A percentile compares a stretch with the other conserved stretches of the same genome.
Conservation (phyloP, 2,113 vertebrate species). For the Symphodus melops region DNA sequence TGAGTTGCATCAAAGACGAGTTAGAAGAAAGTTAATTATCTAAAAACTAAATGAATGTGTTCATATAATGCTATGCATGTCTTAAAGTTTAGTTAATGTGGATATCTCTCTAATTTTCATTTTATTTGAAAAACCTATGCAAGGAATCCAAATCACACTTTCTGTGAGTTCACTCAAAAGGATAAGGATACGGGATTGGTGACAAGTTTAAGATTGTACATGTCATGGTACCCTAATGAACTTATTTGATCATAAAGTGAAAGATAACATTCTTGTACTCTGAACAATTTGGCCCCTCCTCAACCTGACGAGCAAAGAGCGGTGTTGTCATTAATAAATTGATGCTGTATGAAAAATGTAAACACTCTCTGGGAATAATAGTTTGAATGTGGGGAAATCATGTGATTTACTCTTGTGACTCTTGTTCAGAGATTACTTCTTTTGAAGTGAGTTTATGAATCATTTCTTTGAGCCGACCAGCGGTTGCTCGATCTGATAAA, state of each 20-base stretch:
- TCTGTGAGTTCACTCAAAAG: too few relatives aligned
- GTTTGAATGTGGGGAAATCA: conserved; percentile 39
- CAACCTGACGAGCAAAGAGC: conserved; percentile 4
- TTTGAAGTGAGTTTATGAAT: neutral
- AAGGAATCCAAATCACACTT: too few relatives aligned
- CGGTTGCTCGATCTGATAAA: neutral
- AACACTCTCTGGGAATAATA: neutral
- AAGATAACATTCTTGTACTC: neutral
- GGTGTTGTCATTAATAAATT: neutral
- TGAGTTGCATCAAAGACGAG: conserved; percentile 63
- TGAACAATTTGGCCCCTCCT: neutral
- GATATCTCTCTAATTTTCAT: too few relatives aligned
- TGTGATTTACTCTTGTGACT: conserved; percentile 43
- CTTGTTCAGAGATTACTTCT: conserved; percentile 12
- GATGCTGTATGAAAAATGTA: neutral
- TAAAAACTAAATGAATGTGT: too few relatives aligned
- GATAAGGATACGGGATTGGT: too few relatives aligned
- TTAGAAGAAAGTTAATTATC: too few relatives aligned
- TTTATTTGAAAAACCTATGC: too few relatives aligned
- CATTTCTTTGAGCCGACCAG: conserved; percentile 5
- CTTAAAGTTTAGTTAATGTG: too few relatives aligned
- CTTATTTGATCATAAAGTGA: too few relatives aligned
- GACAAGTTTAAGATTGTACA: too few relatives aligned
- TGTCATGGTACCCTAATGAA: too few relatives aligned
- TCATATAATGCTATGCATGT: too few relatives aligned